Evolutionary conservation across 2,888 invertebrate species (phyloP).

Genomic region (Morpho deidamia): DNA sequence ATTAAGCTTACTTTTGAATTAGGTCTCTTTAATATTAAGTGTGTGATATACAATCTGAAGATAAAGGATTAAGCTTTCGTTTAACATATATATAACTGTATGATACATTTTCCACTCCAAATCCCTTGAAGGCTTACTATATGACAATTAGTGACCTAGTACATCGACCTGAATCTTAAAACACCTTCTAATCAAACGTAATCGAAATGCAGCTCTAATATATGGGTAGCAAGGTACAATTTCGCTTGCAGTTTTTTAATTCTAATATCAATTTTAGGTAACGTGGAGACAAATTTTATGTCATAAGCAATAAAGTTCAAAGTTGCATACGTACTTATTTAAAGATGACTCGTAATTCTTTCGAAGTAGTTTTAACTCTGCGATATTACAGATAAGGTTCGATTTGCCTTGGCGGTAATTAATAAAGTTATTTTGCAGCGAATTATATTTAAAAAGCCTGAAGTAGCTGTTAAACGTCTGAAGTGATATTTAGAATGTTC

Average conservation of each 20-base stretch:
- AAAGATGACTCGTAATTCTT: neutral
- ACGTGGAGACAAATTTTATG: neutral
- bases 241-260: neutral
- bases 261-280: slow-evolving; percentile 2
- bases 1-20: too few relatives aligned
- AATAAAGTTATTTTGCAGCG: slow-evolving; percentile 13
- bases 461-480: slow-evolving; percentile 11
- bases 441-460: slow-evolving; percentile 15
- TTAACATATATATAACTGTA: too few relatives aligned
- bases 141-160: slow-evolving; percentile 13
- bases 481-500: slow-evolving; percentile 9
- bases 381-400: neutral
- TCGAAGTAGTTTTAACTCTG: neutral
- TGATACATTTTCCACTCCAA: slow-evolving; percentile 3
- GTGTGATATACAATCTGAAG: too few relatives aligned
- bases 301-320: slow-evolving; percentile 10
- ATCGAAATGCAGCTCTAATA: slow-evolving; percentile 7
- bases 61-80: too few relatives aligned
- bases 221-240: slow-evolving; percentile 1
- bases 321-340: neutral
- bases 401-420: neutral
- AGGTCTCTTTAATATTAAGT: too few relatives aligned
- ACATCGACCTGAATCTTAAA: slow-evolving; percentile 6
- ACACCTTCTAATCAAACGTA: neutral
- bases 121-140: slow-evolving; percentile 5